Evolutionary conservation across 2,113 vertebrate species (phyloP).

Genomic region (Ascaphus truei): DNA sequence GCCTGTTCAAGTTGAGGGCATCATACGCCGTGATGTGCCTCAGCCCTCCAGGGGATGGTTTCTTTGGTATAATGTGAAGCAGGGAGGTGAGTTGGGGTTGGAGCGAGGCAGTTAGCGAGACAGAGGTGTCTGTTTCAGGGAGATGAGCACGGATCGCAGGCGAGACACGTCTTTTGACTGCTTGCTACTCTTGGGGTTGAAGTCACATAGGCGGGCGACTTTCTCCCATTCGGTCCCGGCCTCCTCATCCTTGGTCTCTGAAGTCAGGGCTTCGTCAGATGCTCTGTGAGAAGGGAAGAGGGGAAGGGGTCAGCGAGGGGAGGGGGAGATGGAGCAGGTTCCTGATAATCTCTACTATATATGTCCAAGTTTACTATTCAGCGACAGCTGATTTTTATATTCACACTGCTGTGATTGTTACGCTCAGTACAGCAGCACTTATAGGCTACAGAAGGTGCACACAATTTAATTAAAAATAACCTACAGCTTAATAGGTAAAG

Average conservation of each 20-base stretch:
- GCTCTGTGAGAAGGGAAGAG: conserved; percentile 60
- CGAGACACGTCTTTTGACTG: conserved; percentile 96
- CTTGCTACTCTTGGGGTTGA: conserved; percentile 99
- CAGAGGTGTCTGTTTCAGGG: conserved; percentile 92
- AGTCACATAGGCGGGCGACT: conserved; percentile 94
- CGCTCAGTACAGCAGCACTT: no score
- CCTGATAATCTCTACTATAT: conserved; percentile 7
- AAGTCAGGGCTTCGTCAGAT: conserved; percentile 89
- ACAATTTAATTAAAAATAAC: no score
- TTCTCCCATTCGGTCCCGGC: conserved; percentile 92
- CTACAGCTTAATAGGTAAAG: no score
- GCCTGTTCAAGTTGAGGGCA: background rate
- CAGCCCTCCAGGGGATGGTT: conserved; percentile 9
- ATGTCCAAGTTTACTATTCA: background rate
- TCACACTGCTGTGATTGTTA: no score
- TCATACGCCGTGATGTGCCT: conserved; percentile 3
- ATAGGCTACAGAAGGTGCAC: no score
- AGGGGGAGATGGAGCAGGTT: background rate
- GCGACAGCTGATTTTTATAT: no score
- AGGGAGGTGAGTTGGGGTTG: conserved; percentile 1
- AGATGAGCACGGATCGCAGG: conserved; percentile 96
- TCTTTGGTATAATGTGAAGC: conserved; percentile 33
- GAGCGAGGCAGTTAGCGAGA: conserved; percentile 70
- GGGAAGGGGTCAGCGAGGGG: background rate
- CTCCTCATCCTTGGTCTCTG: conserved; percentile 81